Evolutionary conservation across 1,140 invertebrate genomes (phyloP).

Genomic region (Sitobion miscanthi): DNA sequence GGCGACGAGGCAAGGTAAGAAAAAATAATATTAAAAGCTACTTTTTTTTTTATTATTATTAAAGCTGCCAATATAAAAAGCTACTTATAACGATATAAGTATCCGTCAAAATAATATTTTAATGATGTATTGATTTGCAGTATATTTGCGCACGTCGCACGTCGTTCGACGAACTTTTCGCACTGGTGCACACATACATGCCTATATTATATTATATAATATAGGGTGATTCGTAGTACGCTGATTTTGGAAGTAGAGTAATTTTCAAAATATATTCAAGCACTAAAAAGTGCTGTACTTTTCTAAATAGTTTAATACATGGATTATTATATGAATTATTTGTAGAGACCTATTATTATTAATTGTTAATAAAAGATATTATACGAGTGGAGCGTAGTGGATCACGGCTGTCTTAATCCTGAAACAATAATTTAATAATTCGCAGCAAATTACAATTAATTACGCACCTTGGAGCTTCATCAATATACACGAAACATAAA

Average conservation of each 20-base stretch:
- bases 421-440: not conserved
- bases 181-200: not conserved
- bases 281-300: not conserved
- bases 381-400: too few species aligned
- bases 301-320: not conserved
- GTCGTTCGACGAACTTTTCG: not conserved
- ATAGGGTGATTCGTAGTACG: not conserved
- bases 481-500: accelerated
- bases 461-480: not conserved
- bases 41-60: not conserved
- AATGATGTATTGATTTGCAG: slow-evolving; percentile 27
- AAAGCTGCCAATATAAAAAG: not conserved
- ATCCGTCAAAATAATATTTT: not conserved
- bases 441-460: not conserved
- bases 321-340: not conserved
- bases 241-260: not conserved
- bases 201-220: too few species aligned
- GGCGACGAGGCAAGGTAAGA: not conserved
- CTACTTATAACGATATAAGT: slow-evolving; percentile 4
- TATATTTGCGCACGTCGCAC: not conserved
- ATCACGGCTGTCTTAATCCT: not conserved
- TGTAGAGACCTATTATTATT: too few species aligned
- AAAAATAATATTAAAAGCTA: slow-evolving; percentile 19
- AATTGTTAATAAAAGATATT: too few species aligned
- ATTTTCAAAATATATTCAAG: not conserved